phyloP scores from a whole-genome alignment of 2,888 invertebrate genomes.

The Odontomyia ornata region DNA sequence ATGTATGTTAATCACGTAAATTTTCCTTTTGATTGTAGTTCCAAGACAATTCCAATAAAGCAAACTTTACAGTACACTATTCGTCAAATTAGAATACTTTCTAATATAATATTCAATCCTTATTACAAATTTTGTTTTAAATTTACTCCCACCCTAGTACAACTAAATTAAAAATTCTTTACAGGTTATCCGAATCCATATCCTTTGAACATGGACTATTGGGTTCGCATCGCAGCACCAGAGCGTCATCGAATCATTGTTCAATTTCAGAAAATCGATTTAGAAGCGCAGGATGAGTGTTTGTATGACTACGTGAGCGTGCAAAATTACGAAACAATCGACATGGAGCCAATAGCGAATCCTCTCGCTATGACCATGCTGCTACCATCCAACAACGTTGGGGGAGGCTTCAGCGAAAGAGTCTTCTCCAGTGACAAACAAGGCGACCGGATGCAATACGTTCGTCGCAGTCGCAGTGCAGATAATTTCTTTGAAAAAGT shows the following conservation, averaged over 20 bases:
- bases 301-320: constrained; percentile 82
- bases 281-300: constrained; percentile 80
- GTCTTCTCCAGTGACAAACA: constrained; percentile 49
- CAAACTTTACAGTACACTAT: too few relatives aligned
- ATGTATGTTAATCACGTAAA: too few relatives aligned
- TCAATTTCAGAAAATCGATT: constrained; percentile 73
- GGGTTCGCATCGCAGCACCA: constrained; percentile 73
- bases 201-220: constrained; percentile 77
- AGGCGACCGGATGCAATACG: constrained; percentile 50
- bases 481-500: constrained; percentile 2
- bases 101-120: too few relatives aligned
- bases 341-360: constrained; percentile 57
- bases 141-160: not conserved
- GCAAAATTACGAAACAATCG: constrained; percentile 59
- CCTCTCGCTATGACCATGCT: constrained; percentile 57
- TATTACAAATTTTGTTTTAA: too few relatives aligned
- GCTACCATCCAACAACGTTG: constrained; percentile 51
- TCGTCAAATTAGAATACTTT: too few relatives aligned
- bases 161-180: not conserved
- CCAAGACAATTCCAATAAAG: too few relatives aligned
- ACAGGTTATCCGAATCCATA: constrained; percentile 75
- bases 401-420: not conserved
- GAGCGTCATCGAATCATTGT: constrained; percentile 74
- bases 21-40: too few relatives aligned
- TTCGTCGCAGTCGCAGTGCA: constrained; percentile 48